Percentiles rank a stretch among this genome's conserved stretches.
Evolutionary conservation across 2,888 invertebrate genomes (phyloP).

Genomic region (Hydrotaea cyrtoneurina): DNA sequence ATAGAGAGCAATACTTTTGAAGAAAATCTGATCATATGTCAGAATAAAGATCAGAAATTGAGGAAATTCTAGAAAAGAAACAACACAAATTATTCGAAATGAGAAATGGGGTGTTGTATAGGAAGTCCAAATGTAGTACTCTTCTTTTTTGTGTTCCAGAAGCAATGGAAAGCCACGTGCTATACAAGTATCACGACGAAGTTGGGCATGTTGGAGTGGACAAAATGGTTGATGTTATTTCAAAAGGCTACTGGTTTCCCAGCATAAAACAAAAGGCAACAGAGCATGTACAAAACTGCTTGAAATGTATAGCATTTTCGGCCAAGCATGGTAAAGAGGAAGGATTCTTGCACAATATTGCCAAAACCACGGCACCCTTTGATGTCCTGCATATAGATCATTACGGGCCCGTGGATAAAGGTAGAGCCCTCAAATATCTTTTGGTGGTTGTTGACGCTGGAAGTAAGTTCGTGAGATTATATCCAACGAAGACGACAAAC

Average conservation of each 20-base stretch:
- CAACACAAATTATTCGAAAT: conserved; percentile 69
- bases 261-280: conserved; percentile 36
- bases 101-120: conserved; percentile 55
- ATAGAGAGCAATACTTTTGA: too few relatives aligned
- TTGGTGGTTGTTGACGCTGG: conserved; percentile 34
- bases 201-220: conserved; percentile 26
- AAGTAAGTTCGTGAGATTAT: conserved; percentile 51
- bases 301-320: conserved; percentile 53
- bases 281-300: too few relatives aligned
- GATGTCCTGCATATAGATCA: conserved; percentile 49
- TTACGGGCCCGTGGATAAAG: conserved; percentile 43
- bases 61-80: not conserved
- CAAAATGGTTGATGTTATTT: not conserved
- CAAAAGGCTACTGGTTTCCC: conserved; percentile 1
- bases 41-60: too few relatives aligned
- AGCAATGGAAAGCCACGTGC: not conserved
- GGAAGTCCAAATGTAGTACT: conserved; percentile 18
- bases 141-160: conserved; percentile 46
- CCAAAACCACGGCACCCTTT: conserved; percentile 43
- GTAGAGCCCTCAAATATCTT: not conserved
- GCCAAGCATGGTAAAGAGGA: conserved; percentile 45
- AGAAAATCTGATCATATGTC: too few relatives aligned
- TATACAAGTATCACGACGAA: conserved; percentile 21
- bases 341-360: conserved; percentile 50
- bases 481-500: too few relatives aligned